Evolutionary conservation across 2,888 invertebrate genomes (phyloP), one percentile per base, ranked within the genome.

Genomic region (Platycheirus albimanus): DNA sequence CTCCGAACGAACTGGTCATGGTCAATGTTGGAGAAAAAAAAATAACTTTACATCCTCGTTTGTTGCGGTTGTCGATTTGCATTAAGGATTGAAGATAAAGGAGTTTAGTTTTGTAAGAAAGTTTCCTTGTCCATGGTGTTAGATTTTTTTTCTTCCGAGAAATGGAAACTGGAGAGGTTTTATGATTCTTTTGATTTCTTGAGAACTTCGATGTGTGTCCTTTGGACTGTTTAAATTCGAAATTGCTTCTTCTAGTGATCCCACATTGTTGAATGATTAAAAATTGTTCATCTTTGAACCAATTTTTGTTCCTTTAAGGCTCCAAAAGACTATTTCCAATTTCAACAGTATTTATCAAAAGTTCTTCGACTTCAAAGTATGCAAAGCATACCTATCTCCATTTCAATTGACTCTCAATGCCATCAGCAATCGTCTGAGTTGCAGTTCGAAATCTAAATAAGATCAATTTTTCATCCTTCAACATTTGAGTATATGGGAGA

Each of bases 401-500:
- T 33, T 58, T 67, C 30, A 41, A 79, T 54, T 63, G 67, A 67
- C 66, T 72, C 61, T 36, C 43, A 61, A 71, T 66, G 24, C 33
- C 8, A 58, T 43, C 56, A 71, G 30, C 58, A 54, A 52, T 56
- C 30, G 5, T 1, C 7, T 13, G 36, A 17, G 19, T 1, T 61
- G 24, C 43, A 20, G 3, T 56, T 63, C 33, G 20, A 72, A 47
- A 54, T 38, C 24, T 43, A 80, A 69, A 75, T 80, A 69, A 80
- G 69, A 70, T 75, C 80, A 80, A 80, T 80, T 75, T 64, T 64
- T 51, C 56, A 80, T 64, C 43, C 51, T 24, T 17, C 20, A 20
- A n/a, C 11, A 8, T 43, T 19, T 38, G 28, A 20, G 36, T 54
- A 10, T 30, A 43, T 33, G 41, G 52, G 17, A 10, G 17, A 56